Conservation (phyloP, 2,888 invertebrate species). For the Heliconius ismenius region DNA sequence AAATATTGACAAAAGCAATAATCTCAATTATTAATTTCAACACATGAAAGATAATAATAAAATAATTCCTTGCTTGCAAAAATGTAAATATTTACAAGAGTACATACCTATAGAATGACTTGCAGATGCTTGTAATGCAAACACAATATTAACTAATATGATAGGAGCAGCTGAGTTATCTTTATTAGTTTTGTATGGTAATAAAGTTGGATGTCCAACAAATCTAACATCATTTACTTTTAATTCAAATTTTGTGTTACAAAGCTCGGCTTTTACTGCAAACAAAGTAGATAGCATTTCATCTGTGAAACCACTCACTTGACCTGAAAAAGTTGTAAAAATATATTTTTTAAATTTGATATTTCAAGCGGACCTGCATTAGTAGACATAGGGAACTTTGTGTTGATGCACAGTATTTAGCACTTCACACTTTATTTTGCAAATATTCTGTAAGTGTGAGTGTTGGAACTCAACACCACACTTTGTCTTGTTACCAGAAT, state of each 20-base stretch:
- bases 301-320: conserved; percentile 89
- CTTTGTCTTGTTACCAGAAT: too few species aligned
- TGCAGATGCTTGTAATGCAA: conserved; percentile 94
- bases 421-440: too few species aligned
- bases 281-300: conserved; percentile 93
- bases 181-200: conserved; percentile 86
- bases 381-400: too few species aligned
- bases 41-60: not conserved
- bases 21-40: not conserved
- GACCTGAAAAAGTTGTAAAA: conserved; percentile 59
- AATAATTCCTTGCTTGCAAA: not conserved
- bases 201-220: conserved; percentile 94
- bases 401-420: too few species aligned
- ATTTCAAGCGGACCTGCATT: too few species aligned
- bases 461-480: too few species aligned
- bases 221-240: conserved; percentile 98
- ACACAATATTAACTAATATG: conserved; percentile 92
- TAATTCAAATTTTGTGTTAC: conserved; percentile 94
- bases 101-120: conserved; percentile 90
- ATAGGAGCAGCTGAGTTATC: conserved; percentile 85
- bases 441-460: too few species aligned
- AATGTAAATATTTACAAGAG: not conserved
- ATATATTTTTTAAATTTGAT: not conserved
- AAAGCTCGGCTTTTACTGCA: conserved; percentile 94
- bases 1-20: not conserved